These are phyloP conservation scores for Tetramorium parvispinum DNA, from an alignment of 1,140 invertebrate species.

Conservation along the genomic window DNA sequence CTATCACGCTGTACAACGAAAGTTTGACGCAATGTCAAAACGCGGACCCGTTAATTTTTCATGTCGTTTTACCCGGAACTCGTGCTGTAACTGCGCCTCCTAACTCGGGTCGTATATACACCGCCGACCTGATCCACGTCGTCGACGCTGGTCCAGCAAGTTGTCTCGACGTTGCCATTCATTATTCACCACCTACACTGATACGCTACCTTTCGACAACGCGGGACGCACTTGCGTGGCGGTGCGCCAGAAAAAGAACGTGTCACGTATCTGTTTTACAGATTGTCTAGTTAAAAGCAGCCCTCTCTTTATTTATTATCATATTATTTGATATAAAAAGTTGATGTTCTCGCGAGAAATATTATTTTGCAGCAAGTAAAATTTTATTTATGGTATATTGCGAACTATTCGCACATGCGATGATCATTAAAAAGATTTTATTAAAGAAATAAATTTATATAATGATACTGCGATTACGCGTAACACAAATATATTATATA, in stretches of 20 bases:
- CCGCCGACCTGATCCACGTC: constrained; percentile 60
- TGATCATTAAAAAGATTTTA: not conserved
- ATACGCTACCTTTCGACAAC: constrained; percentile 71
- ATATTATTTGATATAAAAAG: constrained; percentile 15
- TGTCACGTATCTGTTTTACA: constrained; percentile 42
- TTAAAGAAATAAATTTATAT: not conserved
- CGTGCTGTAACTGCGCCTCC: constrained; percentile 64
- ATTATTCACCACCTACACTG: constrained; percentile 80
- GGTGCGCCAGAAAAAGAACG: constrained; percentile 29
- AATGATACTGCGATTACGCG: not conserved
- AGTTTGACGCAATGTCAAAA: constrained; percentile 81
- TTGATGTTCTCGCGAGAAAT: not conserved
- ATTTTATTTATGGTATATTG: not conserved
- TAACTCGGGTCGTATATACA: constrained; percentile 37
- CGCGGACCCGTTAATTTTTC: constrained; percentile 80
- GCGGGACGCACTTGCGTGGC: constrained; percentile 52
- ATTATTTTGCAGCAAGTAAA: constrained; percentile 3
- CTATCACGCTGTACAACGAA: constrained; percentile 77
- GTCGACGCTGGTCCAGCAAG: constrained; percentile 74
- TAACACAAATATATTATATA: not conserved
- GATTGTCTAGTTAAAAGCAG: constrained; percentile 19
- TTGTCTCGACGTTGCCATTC: constrained; percentile 78
- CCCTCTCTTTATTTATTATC: constrained; percentile 19
- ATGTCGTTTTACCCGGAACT: constrained; percentile 74
- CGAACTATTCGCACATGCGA: not conserved